Conservation (phyloP, 2,797 vertebrate species). For the Siniperca undulata region DNA sequence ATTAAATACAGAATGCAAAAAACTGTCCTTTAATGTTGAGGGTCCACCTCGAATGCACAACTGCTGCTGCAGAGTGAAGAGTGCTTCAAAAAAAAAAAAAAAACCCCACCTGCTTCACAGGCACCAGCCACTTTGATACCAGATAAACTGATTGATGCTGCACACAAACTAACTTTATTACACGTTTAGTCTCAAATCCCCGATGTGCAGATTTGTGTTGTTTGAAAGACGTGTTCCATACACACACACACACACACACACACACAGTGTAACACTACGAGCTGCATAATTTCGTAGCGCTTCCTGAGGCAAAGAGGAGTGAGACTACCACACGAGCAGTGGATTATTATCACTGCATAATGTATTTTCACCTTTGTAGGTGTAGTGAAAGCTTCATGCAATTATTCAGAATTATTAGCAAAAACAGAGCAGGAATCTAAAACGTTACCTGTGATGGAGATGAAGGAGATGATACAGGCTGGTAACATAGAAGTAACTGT, state of each 20-base stretch:
- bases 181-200: conserved; percentile 45
- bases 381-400: conserved; percentile 39
- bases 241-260: conserved; percentile 17
- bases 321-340: conserved; percentile 41
- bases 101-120: conserved; percentile 26
- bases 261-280: conserved; percentile 3
- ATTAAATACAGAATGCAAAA: not conserved
- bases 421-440: conserved; percentile 28
- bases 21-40: conserved; percentile 20
- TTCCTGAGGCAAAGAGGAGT: conserved; percentile 47
- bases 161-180: conserved; percentile 31
- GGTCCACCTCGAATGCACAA: conserved; percentile 4
- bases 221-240: not conserved
- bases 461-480: not conserved
- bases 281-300: conserved; percentile 29
- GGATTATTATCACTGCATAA: conserved; percentile 76
- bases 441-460: not conserved
- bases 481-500: not conserved
- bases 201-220: conserved; percentile 22
- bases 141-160: conserved; percentile 34
- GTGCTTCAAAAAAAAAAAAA: not conserved
- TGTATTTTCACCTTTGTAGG: conserved; percentile 59
- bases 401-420: conserved; percentile 38
- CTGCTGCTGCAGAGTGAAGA: conserved; percentile 19
- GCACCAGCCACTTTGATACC: conserved; percentile 37